Conservation (phyloP, 2,797 vertebrate genomes). For the Cephalopachus bancanus region DNA sequence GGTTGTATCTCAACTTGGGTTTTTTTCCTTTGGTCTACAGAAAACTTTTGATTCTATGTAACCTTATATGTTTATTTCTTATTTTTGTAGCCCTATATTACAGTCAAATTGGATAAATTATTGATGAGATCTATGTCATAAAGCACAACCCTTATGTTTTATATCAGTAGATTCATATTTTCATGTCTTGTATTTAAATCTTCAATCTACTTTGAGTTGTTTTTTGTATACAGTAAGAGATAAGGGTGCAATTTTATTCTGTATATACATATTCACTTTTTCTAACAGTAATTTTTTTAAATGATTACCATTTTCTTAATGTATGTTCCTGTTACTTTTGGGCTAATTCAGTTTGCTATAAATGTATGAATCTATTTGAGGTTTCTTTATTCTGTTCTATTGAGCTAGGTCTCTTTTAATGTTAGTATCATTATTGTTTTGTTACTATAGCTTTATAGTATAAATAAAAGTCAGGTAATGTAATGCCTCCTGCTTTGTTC, state of each 20-base stretch:
- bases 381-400: background rate
- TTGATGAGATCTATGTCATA: background rate
- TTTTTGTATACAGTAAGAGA: background rate
- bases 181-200: background rate
- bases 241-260: background rate
- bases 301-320: background rate
- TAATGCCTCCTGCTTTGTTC: background rate
- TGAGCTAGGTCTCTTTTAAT: background rate
- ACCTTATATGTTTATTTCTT: background rate
- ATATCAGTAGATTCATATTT: background rate
- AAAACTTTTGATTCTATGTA: background rate
- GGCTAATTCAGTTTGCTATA: background rate
- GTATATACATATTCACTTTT: background rate
- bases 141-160: background rate
- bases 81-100: background rate
- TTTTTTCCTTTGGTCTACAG: background rate
- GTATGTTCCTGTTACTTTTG: background rate
- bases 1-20: background rate
- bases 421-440: background rate
- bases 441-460: background rate
- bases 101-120: background rate
- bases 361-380: background rate
- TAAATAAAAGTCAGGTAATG: background rate
- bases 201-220: background rate
- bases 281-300: background rate